Percentiles rank a stretch among this genome's conserved stretches.
Evolutionary conservation across 1,140 invertebrate genomes (phyloP).

Genomic region (Bombus superbus): DNA sequence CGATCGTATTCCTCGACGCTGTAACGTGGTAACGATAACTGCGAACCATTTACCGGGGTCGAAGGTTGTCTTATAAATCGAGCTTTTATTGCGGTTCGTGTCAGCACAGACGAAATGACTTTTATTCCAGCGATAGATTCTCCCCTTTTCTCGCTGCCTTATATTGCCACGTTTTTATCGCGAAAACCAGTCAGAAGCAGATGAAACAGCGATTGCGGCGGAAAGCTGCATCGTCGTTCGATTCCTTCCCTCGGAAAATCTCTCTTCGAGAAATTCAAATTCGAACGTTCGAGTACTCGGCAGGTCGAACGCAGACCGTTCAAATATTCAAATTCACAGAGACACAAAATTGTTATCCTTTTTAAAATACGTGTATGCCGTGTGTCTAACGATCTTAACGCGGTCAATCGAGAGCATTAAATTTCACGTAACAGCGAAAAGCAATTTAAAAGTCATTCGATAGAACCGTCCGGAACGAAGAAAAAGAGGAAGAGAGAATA

Average conservation of each 20-base stretch:
- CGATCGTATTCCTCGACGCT: not conserved
- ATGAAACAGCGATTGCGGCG: not conserved
- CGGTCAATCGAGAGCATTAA: not conserved
- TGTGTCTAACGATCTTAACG: no score
- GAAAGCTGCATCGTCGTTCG: not conserved
- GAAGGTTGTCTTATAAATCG: constrained; percentile 71
- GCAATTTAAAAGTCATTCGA: fast-evolving
- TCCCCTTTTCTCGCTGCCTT: not conserved
- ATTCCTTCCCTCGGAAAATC: not conserved
- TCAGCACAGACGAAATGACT: constrained; percentile 49
- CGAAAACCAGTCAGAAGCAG: constrained; percentile 6
- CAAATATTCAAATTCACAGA: not conserved
- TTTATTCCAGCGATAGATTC: constrained; percentile 55
- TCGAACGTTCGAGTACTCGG: not conserved
- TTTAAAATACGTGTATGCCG: no score
- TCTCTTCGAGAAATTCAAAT: not conserved
- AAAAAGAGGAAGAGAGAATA: not conserved
- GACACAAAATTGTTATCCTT: no score
- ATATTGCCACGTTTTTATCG: constrained; percentile 25
- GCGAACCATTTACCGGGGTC: constrained; percentile 64
- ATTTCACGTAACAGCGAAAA: not conserved
- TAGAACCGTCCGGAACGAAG: no score
- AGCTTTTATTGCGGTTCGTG: constrained; percentile 58
- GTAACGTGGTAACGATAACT: constrained; percentile 53
- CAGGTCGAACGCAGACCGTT: fast-evolving